These are phyloP conservation scores for Mythimna ferrago DNA, from an alignment of 2,888 invertebrate genomes.

Conservation along the genomic window DNA sequence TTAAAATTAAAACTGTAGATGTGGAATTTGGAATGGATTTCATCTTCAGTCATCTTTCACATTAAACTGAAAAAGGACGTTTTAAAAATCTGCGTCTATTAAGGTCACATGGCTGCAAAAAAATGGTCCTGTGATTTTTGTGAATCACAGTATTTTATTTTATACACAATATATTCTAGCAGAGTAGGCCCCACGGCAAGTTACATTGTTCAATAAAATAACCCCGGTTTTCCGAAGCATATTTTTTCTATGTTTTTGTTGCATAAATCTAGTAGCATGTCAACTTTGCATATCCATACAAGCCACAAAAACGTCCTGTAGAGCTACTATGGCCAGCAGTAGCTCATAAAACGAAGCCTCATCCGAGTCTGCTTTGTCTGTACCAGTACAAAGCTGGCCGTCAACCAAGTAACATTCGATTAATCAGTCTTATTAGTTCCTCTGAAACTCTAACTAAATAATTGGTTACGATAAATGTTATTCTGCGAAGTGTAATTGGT, in stretches of 20 bases:
- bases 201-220: background rate
- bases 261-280: background rate
- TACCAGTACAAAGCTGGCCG: constrained; percentile 40
- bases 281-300: background rate
- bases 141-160: background rate
- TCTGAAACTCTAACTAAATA: constrained; percentile 75
- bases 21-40: background rate
- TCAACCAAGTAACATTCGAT: constrained; percentile 61
- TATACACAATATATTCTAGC: background rate
- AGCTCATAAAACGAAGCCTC: constrained; percentile 22
- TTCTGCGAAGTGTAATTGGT: constrained; percentile 76
- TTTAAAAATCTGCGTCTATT: background rate
- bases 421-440: constrained; percentile 74
- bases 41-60: background rate
- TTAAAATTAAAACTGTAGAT: background rate
- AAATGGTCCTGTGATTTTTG: background rate
- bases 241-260: background rate
- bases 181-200: background rate
- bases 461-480: constrained; percentile 78
- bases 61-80: background rate
- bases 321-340: background rate
- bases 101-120: no score
- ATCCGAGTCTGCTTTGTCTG: constrained; percentile 44
- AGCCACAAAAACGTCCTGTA: background rate
- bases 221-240: background rate